These are phyloP conservation scores for Parotocinclus haroldoi DNA, from an alignment of 2,797 vertebrate species.

Conservation along the genomic window DNA sequence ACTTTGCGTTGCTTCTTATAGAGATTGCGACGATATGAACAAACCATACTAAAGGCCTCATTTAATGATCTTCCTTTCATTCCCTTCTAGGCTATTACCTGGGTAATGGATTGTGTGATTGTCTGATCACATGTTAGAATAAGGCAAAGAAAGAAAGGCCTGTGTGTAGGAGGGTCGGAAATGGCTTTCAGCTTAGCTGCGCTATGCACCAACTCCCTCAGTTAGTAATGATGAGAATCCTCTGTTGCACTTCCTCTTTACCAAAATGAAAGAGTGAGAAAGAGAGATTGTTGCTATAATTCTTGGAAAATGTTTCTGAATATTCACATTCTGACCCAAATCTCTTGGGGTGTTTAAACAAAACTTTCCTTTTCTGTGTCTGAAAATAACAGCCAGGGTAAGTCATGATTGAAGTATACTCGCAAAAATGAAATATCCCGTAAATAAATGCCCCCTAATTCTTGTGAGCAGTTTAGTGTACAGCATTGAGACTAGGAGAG, in stretches of 20 bases:
- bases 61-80: conserved; percentile 1
- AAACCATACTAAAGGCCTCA: background rate
- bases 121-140: background rate
- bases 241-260: background rate
- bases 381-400: conserved; percentile 12
- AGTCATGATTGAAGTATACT: conserved; percentile 17
- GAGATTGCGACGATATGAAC: background rate
- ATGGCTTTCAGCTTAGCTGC: background rate
- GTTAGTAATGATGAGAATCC: background rate
- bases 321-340: background rate
- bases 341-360: background rate
- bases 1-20: background rate
- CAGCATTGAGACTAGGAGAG: too few relatives aligned
- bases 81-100: background rate
- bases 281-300: too few relatives aligned
- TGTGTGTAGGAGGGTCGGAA: background rate
- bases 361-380: background rate
- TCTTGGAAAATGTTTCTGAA: background rate
- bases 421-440: too few relatives aligned
- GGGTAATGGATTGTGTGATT: background rate
- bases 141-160: background rate
- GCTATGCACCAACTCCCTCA: background rate
- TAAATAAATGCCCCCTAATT: too few relatives aligned
- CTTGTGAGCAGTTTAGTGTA: too few relatives aligned
- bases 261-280: too few relatives aligned